Conservation (phyloP, 2,113 vertebrate species). For the Lampris megalopsis region DNA sequence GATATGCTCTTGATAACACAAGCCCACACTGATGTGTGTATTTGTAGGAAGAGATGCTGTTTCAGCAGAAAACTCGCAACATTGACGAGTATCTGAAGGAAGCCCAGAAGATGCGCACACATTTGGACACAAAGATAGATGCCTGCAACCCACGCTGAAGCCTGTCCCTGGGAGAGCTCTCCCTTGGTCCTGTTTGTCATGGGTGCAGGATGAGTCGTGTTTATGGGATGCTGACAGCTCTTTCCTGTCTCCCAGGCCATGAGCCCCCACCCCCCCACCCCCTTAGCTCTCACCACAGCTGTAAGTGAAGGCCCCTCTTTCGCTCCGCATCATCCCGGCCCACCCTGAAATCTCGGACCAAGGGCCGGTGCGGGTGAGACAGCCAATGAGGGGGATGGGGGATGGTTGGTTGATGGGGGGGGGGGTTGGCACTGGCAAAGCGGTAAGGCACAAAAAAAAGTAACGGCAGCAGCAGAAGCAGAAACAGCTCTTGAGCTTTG, state of each 20-base stretch:
- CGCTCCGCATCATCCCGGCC: slow-evolving; percentile 66
- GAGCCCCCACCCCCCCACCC: slow-evolving; percentile 36
- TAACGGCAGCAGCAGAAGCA: slow-evolving; percentile 24
- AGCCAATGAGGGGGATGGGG: slow-evolving; percentile 67
- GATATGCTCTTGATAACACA: neutral
- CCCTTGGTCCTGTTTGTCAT: slow-evolving; percentile 61
- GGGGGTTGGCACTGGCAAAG: slow-evolving; percentile 49
- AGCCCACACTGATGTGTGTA: neutral
- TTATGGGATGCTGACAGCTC: slow-evolving; percentile 82
- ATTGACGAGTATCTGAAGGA: slow-evolving; percentile 12
- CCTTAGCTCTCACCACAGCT: slow-evolving; percentile 55
- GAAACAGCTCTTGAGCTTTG: slow-evolving; percentile 63
- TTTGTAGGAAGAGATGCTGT: too few species aligned
- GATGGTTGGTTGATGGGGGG: neutral
- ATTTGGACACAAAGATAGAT: slow-evolving; percentile 21
- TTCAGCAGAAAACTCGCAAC: neutral
- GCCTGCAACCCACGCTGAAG: slow-evolving; percentile 12
- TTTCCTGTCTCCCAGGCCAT: slow-evolving; percentile 80
- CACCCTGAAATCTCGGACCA: slow-evolving; percentile 59
- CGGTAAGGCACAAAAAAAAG: slow-evolving; percentile 17
- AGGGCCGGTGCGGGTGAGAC: slow-evolving; percentile 71
- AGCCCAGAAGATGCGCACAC: neutral
- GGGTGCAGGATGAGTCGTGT: slow-evolving; percentile 76
- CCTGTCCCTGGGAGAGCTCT: slow-evolving; percentile 53
- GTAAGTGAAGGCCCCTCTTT: slow-evolving; percentile 51